phyloP scores from a whole-genome alignment of 2,113 vertebrate species.

The Nesogale talazaci region DNA sequence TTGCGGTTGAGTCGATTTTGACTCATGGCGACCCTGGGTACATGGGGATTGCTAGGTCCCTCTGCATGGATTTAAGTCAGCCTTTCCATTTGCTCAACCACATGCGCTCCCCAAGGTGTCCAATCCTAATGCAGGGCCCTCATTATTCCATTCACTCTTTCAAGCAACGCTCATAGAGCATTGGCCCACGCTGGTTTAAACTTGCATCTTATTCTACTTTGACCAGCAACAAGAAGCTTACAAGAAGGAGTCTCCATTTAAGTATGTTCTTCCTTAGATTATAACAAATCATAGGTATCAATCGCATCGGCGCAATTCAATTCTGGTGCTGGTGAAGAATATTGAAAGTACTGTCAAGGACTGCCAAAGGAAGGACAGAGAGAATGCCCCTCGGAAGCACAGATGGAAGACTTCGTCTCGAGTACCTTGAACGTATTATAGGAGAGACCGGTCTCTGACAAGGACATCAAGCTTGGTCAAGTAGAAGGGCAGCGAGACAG shows the following conservation, averaged over 20 bases:
- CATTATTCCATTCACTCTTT: neutral
- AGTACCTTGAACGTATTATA: no score
- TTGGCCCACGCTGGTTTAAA: neutral
- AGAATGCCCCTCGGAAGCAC: no score
- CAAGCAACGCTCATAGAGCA: neutral
- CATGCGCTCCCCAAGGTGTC: neutral
- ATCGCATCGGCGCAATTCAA: no score
- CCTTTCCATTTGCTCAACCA: neutral
- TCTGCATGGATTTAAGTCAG: neutral
- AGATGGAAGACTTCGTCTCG: no score
- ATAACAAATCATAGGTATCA: neutral
- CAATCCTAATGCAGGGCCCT: neutral
- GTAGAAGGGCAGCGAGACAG: no score
- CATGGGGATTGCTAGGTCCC: neutral
- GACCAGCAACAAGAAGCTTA: neutral
- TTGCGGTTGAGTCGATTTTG: neutral
- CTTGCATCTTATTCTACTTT: conserved; percentile 1
- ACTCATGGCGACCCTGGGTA: neutral
- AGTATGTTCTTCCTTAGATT: neutral
- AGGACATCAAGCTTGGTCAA: no score
- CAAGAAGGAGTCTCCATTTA: neutral
- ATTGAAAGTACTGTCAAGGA: no score
- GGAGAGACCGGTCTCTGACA: no score
- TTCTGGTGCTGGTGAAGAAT: no score
- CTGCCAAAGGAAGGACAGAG: no score